A percentile compares a stretch with the other conserved stretches of the same genome.
Evolutionary conservation across 2,113 vertebrate species (phyloP).

Genomic region (Tiliqua scincoides): DNA sequence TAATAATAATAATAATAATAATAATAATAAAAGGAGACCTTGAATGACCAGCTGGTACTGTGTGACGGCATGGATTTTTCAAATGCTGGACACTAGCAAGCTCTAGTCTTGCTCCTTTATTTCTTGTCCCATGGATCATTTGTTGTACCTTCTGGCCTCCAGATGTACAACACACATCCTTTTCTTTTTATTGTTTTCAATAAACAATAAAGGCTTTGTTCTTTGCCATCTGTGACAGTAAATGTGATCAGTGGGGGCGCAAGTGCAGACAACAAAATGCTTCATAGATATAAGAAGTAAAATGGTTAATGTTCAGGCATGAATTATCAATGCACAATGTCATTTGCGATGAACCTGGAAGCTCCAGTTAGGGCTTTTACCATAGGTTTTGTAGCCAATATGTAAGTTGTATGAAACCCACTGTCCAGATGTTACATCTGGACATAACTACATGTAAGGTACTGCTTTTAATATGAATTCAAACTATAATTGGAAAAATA

Average conservation of each 20-base stretch:
- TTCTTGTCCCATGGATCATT: slow-evolving; percentile 30
- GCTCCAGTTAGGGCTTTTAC: neutral
- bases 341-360: neutral
- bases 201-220: slow-evolving; percentile 70
- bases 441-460: neutral
- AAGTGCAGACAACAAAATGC: neutral
- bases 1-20: too few relatives aligned
- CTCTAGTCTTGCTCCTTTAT: slow-evolving; percentile 34
- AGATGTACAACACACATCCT: slow-evolving; percentile 71
- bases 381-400: too few relatives aligned
- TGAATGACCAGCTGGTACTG: neutral
- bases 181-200: slow-evolving; percentile 71
- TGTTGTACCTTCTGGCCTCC: slow-evolving; percentile 74
- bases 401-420: too few relatives aligned
- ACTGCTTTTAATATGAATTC: neutral
- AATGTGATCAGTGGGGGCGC: neutral
- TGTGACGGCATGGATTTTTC: neutral
- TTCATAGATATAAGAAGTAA: neutral
- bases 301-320: neutral
- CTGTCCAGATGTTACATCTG: neutral
- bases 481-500: neutral
- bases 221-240: slow-evolving; percentile 58
- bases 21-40: too few relatives aligned
- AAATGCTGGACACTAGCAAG: slow-evolving; percentile 20
- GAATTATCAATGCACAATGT: neutral